Base-by-base conservation (phyloP, 2,888 invertebrate genomes). In the Phorcus lineatus region DNA sequence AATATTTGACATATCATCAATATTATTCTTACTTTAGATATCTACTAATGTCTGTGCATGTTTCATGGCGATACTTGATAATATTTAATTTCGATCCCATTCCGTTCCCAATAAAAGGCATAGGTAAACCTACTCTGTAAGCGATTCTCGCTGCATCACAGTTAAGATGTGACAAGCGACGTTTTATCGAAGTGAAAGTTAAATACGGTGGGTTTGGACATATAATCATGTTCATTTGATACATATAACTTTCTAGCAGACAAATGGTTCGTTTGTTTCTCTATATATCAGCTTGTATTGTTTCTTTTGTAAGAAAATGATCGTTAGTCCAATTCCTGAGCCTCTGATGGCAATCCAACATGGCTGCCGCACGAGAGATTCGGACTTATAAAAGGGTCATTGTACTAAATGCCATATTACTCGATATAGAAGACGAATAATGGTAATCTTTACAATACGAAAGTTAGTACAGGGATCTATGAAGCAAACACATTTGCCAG, bases 291-390 rank as follows among this genome's bases (percentile, higher is more conserved):
- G 19, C 70, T 36, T 19, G 28, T 70, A 7, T 31, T 70, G 70
- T 70, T 70, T 70, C 70, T 70, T 70, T 70, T 70, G 70, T 40
- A 70, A 70, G 70, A 70, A 70, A 70, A 70, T 70, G 70, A 36
- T 70, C 70, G 70, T 36, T 70, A 70, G 28, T 70, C 36, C 31
- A 70, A 36, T 70, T 70, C 19, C 19, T 31, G 31, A 16, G 36
- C 16, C 70, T 70, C 70, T 36, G 70, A 70, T 70, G 70, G 70
- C 70, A 70, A 70, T 70, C 70, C 70, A 70, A 70, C 31, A 70
- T 70, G 70, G 70, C 70, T 70, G 70, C 70, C 70, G 36, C 70
- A 70, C 70, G 31, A 40, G 40, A 31, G 40, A 70, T 70, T 40
- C 19, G 70, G 70, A 70, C 70, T 70, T 70, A 70, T 70, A n/a